Evolutionary conservation across 23 tunicate genomes (phyloP).

Genomic region (Styela plicata): DNA sequence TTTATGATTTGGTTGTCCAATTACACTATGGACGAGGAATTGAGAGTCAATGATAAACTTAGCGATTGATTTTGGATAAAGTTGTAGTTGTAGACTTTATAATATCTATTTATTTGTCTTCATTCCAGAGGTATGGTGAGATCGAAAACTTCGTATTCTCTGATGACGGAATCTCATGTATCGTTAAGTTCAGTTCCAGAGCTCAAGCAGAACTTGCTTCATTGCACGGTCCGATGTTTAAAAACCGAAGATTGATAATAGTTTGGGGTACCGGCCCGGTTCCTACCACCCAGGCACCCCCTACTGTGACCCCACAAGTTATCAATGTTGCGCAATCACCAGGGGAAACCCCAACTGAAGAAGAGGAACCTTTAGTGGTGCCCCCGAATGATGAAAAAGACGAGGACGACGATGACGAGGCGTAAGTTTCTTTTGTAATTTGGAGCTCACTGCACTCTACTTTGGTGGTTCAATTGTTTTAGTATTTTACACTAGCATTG

Average conservation of each 20-base stretch:
- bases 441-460: too few relatives aligned
- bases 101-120: not conserved
- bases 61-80: too few relatives aligned
- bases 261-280: conserved; percentile 33
- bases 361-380: conserved; percentile 6
- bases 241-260: conserved; percentile 47
- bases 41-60: too few relatives aligned
- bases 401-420: conserved; percentile 62
- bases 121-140: conserved; percentile 78
- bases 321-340: not conserved
- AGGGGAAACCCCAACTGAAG: not conserved
- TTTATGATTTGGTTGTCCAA: too few relatives aligned
- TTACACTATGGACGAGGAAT: too few relatives aligned
- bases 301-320: not conserved
- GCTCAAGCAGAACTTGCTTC: conserved; percentile 83
- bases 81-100: too few relatives aligned
- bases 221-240: conserved; percentile 48
- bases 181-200: conserved; percentile 71
- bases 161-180: conserved; percentile 76
- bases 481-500: too few relatives aligned
- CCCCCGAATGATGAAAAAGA: conserved; percentile 25
- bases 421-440: too few relatives aligned
- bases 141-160: conserved; percentile 54
- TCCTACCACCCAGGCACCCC: not conserved
- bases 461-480: too few relatives aligned